Evolutionary conservation across 2,113 vertebrate genomes (phyloP).

Genomic region (Catharus fuscescens): DNA sequence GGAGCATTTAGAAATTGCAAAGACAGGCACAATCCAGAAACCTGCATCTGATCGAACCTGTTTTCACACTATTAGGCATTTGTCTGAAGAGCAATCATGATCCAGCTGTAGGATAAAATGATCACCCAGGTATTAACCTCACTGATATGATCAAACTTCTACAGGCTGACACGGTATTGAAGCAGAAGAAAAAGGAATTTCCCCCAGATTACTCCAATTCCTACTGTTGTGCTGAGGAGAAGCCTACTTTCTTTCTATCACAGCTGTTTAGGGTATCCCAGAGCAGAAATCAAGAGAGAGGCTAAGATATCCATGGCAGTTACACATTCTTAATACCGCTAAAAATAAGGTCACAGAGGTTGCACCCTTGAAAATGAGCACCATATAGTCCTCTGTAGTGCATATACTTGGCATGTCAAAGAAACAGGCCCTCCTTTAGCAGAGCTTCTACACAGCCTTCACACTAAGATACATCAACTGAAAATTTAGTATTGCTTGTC

Average conservation of each 20-base stretch:
- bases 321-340: not conserved
- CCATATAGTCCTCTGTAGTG: not conserved
- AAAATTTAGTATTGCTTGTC: not conserved
- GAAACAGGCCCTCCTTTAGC: not conserved
- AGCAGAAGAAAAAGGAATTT: not conserved
- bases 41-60: not conserved
- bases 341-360: not conserved
- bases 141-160: not conserved
- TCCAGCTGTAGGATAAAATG: not conserved
- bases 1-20: not conserved
- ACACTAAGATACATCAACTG: rapidly evolving
- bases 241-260: not conserved
- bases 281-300: not conserved
- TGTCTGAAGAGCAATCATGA: not conserved
- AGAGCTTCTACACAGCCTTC: not conserved
- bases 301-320: rapidly evolving
- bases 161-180: not conserved
- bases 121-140: not conserved
- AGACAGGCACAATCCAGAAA: not conserved
- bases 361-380: not conserved
- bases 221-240: not conserved
- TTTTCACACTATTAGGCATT: not conserved
- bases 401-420: not conserved
- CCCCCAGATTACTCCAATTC: not conserved
- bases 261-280: not conserved